These are phyloP conservation scores for Augochlorella aurata DNA, from an alignment of 2,888 invertebrate species.

Conservation along the genomic window DNA sequence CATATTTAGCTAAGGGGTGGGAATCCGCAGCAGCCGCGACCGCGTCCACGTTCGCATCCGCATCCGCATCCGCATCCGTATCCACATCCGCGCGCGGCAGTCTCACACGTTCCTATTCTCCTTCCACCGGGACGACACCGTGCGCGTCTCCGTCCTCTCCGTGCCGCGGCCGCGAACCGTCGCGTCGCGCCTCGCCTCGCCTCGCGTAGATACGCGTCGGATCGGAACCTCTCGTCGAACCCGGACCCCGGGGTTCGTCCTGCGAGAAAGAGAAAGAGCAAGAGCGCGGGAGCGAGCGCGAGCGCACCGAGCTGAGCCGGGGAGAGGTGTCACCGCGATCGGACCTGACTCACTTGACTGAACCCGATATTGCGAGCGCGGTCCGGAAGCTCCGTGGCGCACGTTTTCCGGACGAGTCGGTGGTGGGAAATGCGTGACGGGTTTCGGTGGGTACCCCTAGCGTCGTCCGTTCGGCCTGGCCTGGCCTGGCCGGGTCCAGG, in stretches of 20 bases:
- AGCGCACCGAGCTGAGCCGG: too few relatives aligned
- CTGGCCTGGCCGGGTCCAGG: constrained; percentile 60
- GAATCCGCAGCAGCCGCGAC: neutral
- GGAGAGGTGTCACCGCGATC: constrained; percentile 39
- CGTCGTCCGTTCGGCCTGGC: constrained; percentile 58
- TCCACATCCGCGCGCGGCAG: too few relatives aligned
- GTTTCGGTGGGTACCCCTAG: constrained; percentile 64
- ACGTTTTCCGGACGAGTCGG: constrained; percentile 74
- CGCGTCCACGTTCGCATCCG: neutral
- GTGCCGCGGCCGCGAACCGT: too few relatives aligned
- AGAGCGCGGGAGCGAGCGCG: neutral
- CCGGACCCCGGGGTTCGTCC: too few relatives aligned
- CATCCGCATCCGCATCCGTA: too few relatives aligned
- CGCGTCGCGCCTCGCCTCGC: too few relatives aligned
- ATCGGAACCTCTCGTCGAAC: too few relatives aligned
- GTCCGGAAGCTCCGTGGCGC: constrained; percentile 67
- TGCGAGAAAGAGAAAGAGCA: too few relatives aligned
- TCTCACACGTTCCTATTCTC: too few relatives aligned
- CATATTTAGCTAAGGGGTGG: neutral
- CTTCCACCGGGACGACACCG: too few relatives aligned
- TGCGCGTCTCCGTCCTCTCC: too few relatives aligned
- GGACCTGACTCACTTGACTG: constrained; percentile 66
- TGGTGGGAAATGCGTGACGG: constrained; percentile 74
- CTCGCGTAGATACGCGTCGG: too few relatives aligned
- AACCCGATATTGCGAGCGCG: constrained; percentile 60